A percentile compares a stretch with the other conserved stretches of the same genome.
Conservation (phyloP, 2,888 invertebrate genomes). For the Heterodera filipjevi region DNA sequence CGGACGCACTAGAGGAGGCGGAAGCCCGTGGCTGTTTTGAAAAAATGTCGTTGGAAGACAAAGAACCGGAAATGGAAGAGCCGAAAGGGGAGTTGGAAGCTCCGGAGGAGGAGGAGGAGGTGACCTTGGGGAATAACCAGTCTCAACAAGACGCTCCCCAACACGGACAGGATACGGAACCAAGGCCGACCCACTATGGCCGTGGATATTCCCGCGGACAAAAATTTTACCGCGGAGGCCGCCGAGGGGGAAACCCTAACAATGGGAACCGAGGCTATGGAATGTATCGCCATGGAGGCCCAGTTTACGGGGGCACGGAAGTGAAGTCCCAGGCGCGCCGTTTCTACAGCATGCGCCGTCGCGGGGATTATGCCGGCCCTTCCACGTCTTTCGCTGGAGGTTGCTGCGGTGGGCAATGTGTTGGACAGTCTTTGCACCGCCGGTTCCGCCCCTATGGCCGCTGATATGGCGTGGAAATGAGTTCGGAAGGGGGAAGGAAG, state of each 20-base stretch:
- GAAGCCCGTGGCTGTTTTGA: neutral
- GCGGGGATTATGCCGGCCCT: neutral
- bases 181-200: too few relatives aligned
- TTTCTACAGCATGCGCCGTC: neutral
- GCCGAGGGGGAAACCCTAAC: neutral
- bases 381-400: neutral
- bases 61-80: neutral
- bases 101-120: neutral
- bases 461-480: neutral
- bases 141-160: too few relatives aligned
- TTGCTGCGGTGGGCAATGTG: neutral
- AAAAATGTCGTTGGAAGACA: neutral
- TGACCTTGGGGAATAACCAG: too few relatives aligned
- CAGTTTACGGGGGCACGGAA: neutral
- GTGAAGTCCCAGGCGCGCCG: neutral
- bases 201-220: neutral
- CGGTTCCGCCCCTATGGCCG: neutral
- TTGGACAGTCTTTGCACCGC: neutral
- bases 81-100: neutral
- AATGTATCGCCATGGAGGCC: neutral
- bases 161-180: too few relatives aligned
- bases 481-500: neutral
- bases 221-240: neutral
- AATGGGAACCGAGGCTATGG: neutral
- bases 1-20: neutral